Base-by-base conservation (phyloP, 1,140 invertebrate species). In the Trichoplusia ni region DNA sequence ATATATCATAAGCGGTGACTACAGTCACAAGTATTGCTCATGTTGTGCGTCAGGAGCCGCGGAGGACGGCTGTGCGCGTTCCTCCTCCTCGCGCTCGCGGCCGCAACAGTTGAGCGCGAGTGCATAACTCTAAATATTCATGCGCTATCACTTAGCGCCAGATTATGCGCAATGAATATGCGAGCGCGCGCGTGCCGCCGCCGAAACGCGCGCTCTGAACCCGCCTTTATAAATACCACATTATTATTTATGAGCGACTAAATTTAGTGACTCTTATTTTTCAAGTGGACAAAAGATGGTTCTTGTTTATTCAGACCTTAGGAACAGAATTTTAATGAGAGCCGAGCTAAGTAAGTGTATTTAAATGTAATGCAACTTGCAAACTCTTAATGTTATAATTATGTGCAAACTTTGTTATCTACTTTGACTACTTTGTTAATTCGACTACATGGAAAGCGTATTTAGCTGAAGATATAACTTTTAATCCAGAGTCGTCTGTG, bases 121-220 rank as follows among this genome's bases (percentile, higher is more conserved):
- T 29, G 44, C 40, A 44, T 44, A 44, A 44, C 40, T 44, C 13
- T 47, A 47, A 29, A 47, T 47, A 29, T 47, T 47, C 44, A 47
- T 47, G 44, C 23, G 37, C 29, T 29, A 47, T 47, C 44, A 47
- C 44, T 47, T 47, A 47, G 44, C 44, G 44, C 13, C 44, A 29
- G 25, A 47, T 47, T 47, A 47, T 47, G 44, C 44, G 44, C 13
- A 6, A 47, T 47, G 44, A 29, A 47, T 47, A 47, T 47, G 44
- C 25, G 25, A n/a, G 13, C 13, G 44, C 44, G 23, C 18, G 18
- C 21, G 21, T 40, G 37, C 19, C 14, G 13, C 6, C 11, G 11
- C 21, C 21, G n/a, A 19, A 11, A 8, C 4, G 8, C 44, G 23
- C 21, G 21, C 4, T 8, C 40, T 11, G 19, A 18, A 9, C 13